Conservation (phyloP, 2,888 invertebrate species). For the Limenitis camilla region DNA sequence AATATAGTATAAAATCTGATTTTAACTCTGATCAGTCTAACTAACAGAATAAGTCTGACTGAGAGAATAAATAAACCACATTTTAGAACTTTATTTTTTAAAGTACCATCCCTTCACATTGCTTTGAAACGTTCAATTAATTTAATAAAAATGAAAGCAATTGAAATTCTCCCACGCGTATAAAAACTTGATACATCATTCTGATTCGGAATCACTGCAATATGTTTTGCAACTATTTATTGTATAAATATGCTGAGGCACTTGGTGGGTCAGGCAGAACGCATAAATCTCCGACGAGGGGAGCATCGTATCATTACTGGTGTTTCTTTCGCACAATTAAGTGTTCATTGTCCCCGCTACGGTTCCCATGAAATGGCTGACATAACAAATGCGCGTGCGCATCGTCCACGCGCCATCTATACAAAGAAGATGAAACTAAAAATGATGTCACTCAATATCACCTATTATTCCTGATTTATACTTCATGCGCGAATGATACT, state of each 20-base stretch:
- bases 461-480: slow-evolving; percentile 61
- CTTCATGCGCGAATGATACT: slow-evolving; percentile 53
- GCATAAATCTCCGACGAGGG: slow-evolving; percentile 54
- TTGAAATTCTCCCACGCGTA: slow-evolving; percentile 48
- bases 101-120: too few relatives aligned
- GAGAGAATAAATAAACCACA: too few relatives aligned
- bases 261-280: slow-evolving; percentile 54
- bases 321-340: slow-evolving; percentile 69
- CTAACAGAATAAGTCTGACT: too few relatives aligned
- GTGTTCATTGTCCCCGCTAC: slow-evolving; percentile 55
- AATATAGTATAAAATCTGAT: too few relatives aligned
- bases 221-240: slow-evolving; percentile 63
- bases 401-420: slow-evolving; percentile 46
- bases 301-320: slow-evolving; percentile 57
- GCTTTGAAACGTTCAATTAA: too few relatives aligned
- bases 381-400: slow-evolving; percentile 52
- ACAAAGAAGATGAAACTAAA: slow-evolving; percentile 45
- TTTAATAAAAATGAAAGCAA: too few relatives aligned
- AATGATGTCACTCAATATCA: slow-evolving; percentile 49
- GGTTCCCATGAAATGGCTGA: slow-evolving; percentile 68
- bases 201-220: slow-evolving; percentile 46
- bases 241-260: slow-evolving; percentile 55
- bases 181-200: slow-evolving; percentile 51
- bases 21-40: too few relatives aligned
- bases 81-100: too few relatives aligned